phyloP scores from a whole-genome alignment of 2,113 vertebrate genomes.

The Riparia riparia region DNA sequence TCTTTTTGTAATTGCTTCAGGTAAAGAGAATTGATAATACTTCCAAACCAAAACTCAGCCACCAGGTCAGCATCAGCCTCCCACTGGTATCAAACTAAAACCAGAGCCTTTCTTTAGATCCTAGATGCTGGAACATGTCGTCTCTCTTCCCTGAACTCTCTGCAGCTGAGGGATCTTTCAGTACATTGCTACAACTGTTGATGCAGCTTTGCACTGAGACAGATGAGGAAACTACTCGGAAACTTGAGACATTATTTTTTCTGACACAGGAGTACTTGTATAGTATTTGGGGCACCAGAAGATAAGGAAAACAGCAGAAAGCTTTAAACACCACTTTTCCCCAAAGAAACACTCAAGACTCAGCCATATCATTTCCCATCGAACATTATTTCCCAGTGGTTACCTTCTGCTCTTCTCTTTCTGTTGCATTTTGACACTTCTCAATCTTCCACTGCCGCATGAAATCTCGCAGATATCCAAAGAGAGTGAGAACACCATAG shows the following conservation, averaged over 20 bases:
- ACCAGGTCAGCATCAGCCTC: background rate
- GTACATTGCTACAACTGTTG: background rate
- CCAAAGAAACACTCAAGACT: background rate
- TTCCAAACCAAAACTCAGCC: background rate
- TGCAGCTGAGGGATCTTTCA: background rate
- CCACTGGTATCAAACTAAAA: background rate
- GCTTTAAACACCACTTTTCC: background rate
- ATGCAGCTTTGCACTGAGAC: background rate
- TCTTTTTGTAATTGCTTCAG: background rate
- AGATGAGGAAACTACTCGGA: background rate
- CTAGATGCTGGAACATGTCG: background rate
- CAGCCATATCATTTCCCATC: background rate
- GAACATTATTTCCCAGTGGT: background rate
- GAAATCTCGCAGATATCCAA: constrained; percentile 96
- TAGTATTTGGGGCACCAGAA: background rate
- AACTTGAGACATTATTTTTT: background rate
- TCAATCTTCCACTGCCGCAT: constrained; percentile 93
- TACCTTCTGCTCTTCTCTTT: constrained; percentile 95
- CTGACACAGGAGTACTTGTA: background rate
- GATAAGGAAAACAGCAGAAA: background rate
- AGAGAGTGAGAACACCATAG: constrained; percentile 95
- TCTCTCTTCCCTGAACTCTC: background rate
- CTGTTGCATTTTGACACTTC: constrained; percentile 91
- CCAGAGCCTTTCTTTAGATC: background rate
- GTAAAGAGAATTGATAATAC: background rate